These are phyloP conservation scores for Scaptomyza polygonia DNA, from an alignment of 2,888 invertebrate genomes.

Conservation along the genomic window DNA sequence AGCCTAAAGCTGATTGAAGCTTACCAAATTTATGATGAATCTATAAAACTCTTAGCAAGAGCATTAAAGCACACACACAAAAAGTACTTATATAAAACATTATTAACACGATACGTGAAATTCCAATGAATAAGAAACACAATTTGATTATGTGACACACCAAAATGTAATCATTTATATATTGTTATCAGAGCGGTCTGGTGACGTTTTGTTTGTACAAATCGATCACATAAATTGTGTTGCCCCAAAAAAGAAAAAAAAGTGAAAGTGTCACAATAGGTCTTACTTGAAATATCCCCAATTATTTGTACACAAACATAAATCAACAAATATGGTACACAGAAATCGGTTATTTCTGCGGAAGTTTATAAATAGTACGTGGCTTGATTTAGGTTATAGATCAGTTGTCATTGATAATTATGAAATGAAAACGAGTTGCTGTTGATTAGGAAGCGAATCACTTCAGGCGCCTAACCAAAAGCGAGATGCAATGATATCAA, in stretches of 20 bases:
- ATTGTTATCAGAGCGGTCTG: slow-evolving; percentile 43
- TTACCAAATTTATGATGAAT: not conserved
- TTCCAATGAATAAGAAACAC: slow-evolving; percentile 54
- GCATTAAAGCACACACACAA: not conserved
- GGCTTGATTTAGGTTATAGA: slow-evolving; percentile 66
- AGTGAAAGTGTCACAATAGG: slow-evolving; percentile 61
- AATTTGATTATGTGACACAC: slow-evolving; percentile 43
- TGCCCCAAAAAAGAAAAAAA: slow-evolving; percentile 13
- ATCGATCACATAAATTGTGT: slow-evolving; percentile 59
- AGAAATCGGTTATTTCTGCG: slow-evolving; percentile 21
- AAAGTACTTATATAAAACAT: not conserved
- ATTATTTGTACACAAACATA: slow-evolving; percentile 69
- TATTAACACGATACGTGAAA: slow-evolving; percentile 23
- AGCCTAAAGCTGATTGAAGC: too few species aligned
- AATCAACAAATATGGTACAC: slow-evolving; percentile 47
- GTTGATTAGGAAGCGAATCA: slow-evolving; percentile 16
- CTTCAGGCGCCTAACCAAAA: slow-evolving; percentile 36
- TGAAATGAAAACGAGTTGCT: slow-evolving; percentile 34
- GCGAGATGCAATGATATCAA: slow-evolving; percentile 18
- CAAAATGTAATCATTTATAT: slow-evolving; percentile 70
- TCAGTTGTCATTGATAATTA: slow-evolving; percentile 51
- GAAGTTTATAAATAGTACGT: slow-evolving; percentile 46
- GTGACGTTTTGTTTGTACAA: slow-evolving; percentile 69
- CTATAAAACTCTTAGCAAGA: not conserved
- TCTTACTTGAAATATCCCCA: slow-evolving; percentile 57